A percentile compares a stretch with the other conserved stretches of the same genome.
These are phyloP conservation scores for Drosophila pachea DNA, from an alignment of 1,140 invertebrate species.

Conservation along the genomic window DNA sequence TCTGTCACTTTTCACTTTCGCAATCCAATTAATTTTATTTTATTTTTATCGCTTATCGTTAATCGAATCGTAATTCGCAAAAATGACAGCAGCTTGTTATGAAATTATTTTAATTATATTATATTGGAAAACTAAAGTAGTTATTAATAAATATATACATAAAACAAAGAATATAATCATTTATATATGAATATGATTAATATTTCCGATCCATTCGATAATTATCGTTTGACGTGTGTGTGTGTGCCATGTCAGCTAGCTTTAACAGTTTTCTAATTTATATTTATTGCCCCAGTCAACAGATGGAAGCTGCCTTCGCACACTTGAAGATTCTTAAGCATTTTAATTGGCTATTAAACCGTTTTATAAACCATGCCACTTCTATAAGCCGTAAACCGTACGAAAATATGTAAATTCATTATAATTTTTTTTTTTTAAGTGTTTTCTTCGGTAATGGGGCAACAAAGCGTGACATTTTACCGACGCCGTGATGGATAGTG, in stretches of 20 bases:
- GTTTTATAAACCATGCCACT: not conserved
- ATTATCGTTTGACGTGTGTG: no score
- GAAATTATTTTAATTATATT: no score
- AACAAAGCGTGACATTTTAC: slow-evolving; percentile 23
- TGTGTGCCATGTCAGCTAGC: no score
- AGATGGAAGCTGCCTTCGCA: not conserved
- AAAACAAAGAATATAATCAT: no score
- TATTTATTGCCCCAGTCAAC: no score
- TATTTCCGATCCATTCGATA: no score
- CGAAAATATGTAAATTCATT: slow-evolving; percentile 28
- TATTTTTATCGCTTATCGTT: slow-evolving; percentile 6
- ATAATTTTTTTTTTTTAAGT: slow-evolving; percentile 15
- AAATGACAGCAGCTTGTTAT: slow-evolving; percentile 3
- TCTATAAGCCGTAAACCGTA: slow-evolving; percentile 1
- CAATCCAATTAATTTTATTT: slow-evolving; percentile 42
- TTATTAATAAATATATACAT: no score
- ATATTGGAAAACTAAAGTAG: no score
- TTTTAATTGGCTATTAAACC: slow-evolving; percentile 26
- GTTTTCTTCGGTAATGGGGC: slow-evolving; percentile 32
- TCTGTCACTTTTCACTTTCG: slow-evolving; percentile 49
- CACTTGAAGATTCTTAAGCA: not conserved
- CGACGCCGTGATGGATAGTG: slow-evolving; percentile 2
- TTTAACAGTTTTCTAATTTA: no score
- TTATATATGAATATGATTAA: no score
- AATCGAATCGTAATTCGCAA: not conserved